These are phyloP conservation scores for Brachypalpus laphriformis DNA, from an alignment of 2,888 invertebrate genomes.

Conservation along the genomic window DNA sequence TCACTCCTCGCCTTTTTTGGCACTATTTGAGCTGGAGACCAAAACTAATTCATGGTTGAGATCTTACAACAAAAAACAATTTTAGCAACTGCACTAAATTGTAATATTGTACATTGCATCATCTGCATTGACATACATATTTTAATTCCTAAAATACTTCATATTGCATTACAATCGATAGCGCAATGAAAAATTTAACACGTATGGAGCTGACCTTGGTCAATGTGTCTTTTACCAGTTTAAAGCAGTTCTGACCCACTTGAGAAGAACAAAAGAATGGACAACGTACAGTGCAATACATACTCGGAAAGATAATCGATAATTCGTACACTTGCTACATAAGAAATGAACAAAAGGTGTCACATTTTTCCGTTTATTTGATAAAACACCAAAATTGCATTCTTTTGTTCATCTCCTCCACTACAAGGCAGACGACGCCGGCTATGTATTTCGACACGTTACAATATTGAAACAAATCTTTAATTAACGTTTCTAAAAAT, in stretches of 20 bases:
- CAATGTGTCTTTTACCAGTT: background rate
- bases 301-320: constrained; percentile 44
- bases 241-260: background rate
- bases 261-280: background rate
- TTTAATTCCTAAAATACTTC: too few relatives aligned
- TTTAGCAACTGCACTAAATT: background rate
- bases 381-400: background rate
- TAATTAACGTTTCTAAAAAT: constrained; percentile 36
- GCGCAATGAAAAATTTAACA: background rate
- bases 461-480: background rate
- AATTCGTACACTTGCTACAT: background rate
- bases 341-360: background rate
- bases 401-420: too few relatives aligned
- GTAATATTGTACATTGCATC: too few relatives aligned
- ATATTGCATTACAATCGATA: background rate
- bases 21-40: too few relatives aligned
- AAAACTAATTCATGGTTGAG: too few relatives aligned
- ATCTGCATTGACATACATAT: too few relatives aligned
- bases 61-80: too few relatives aligned
- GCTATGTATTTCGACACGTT: background rate
- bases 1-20: too few relatives aligned
- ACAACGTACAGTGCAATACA: background rate
- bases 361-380: too few relatives aligned
- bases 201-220: background rate
- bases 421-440: too few relatives aligned